Percentiles rank a stretch among this genome's conserved stretches.
phyloP scores from a whole-genome alignment of 2,888 invertebrate species.

The Eristalis tenax region DNA sequence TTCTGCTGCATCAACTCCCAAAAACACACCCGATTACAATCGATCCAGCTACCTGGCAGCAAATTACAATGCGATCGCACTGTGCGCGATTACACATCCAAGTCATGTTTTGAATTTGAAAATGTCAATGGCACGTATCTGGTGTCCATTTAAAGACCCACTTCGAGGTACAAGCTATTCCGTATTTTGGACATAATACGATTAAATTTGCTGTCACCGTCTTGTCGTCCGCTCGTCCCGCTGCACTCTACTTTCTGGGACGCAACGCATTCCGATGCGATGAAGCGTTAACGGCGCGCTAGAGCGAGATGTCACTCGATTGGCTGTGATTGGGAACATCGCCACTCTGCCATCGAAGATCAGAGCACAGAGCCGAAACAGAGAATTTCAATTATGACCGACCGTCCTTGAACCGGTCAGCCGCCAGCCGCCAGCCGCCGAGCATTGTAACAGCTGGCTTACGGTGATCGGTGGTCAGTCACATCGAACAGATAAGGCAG shows the following conservation, averaged over 20 bases:
- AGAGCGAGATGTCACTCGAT: neutral
- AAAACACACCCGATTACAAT: constrained; percentile 33
- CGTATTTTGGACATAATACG: constrained; percentile 40
- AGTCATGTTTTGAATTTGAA: constrained; percentile 32
- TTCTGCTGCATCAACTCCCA: neutral
- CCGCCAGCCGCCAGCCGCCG: too few relatives aligned
- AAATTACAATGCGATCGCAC: constrained; percentile 25
- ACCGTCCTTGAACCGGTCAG: constrained; percentile 44
- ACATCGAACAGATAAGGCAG: neutral
- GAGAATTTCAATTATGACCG: constrained; percentile 31
- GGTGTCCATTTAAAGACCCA: constrained; percentile 38
- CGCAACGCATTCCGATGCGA: constrained; percentile 16
- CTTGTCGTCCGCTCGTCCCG: neutral
- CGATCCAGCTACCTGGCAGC: constrained; percentile 24
- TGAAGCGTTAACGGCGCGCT: neutral
- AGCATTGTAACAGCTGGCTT: too few relatives aligned
- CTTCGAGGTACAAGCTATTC: constrained; percentile 32
- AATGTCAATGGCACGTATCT: constrained; percentile 68
- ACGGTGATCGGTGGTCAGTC: neutral
- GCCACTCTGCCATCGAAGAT: neutral
- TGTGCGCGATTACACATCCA: constrained; percentile 31
- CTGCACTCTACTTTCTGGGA: neutral
- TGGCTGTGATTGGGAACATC: constrained; percentile 15
- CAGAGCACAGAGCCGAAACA: neutral
- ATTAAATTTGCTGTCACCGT: constrained; percentile 38